Evolutionary conservation across 2,888 invertebrate species (phyloP), one percentile per base, ranked within the genome.

Genomic region (Odontocolon sp.): DNA sequence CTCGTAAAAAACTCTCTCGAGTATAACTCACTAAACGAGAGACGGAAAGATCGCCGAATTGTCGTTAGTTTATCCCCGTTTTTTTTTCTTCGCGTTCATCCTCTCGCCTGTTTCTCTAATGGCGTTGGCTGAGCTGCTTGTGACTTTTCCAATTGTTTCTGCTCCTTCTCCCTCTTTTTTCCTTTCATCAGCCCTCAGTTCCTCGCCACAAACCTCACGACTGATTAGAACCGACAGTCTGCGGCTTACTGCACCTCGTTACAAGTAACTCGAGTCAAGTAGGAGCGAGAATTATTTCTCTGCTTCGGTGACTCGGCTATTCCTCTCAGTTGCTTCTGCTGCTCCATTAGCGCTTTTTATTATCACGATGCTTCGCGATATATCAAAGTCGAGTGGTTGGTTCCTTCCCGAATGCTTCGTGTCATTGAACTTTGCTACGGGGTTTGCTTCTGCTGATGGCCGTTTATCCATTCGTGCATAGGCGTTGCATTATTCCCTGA

Each of bases 221-320:
- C 56, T 70, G 50, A 67, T 66, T 47, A 78, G 45, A 73, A 21
- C 14, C 63, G 70, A 73, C 23, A 38, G 66, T 82, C 80, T 78
- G 78, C 76, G 64, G 40, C 72, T 77, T 77, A 82, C 77, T 78
- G 79, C 77, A 47, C 59, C 79, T 80, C 77, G 63, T 72, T 77
- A 67, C 66, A 38, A 50, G 21, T 42, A 16, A 57, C 71, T 66
- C 42, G 16, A 33, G 50, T 63, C 59, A 61, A 63, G 54, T 52
- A 28, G 50, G 4, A 50, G 14, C 26, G 28, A 71, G 56, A 45
- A 50, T 61, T 57, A 57, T 21, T 67, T 40, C 57, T 45, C 52
- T 56, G 67, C 50, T 50, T 16, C 50, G 54, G 23, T 57, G 61
- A 61, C 45, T 63, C 45, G 31, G 18, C 42, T 59, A 40, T 61